Evolutionary conservation across 2,113 vertebrate genomes (phyloP).

Genomic region (Rhodinocichla rosea): DNA sequence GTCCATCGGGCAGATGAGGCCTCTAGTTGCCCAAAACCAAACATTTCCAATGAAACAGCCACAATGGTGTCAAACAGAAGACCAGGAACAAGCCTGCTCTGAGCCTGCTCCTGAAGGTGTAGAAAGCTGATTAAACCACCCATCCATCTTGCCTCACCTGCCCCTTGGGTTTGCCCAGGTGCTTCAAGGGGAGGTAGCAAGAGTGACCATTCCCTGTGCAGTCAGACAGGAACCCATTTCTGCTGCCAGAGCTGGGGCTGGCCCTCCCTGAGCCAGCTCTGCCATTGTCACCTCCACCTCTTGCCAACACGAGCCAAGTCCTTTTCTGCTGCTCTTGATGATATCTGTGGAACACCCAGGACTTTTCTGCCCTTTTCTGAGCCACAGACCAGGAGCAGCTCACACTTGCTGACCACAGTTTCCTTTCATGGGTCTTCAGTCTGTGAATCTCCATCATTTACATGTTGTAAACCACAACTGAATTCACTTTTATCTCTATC

Average conservation of each 20-base stretch:
- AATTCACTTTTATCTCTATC: neutral
- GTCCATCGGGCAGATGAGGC: neutral
- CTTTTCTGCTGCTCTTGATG: neutral
- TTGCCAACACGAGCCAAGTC: neutral
- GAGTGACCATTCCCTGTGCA: neutral
- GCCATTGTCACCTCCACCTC: rapidly evolving
- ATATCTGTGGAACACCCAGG: neutral
- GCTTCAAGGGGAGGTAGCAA: neutral
- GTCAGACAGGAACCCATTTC: neutral
- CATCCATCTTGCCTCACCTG: neutral
- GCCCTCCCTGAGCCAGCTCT: neutral
- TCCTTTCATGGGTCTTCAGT: neutral
- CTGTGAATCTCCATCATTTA: neutral
- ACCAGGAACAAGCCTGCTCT: neutral
- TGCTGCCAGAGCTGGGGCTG: neutral
- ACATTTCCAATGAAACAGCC: neutral
- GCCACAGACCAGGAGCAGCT: neutral
- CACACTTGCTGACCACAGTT: neutral
- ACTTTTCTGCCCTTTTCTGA: neutral
- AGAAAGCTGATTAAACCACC: neutral
- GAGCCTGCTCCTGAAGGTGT: neutral
- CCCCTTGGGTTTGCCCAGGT: neutral
- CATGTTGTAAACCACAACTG: neutral
- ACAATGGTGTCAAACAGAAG: neutral
- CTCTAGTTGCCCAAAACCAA: neutral